phyloP scores from a whole-genome alignment of 1,140 invertebrate genomes.

The Leptinotarsa lineolata region DNA sequence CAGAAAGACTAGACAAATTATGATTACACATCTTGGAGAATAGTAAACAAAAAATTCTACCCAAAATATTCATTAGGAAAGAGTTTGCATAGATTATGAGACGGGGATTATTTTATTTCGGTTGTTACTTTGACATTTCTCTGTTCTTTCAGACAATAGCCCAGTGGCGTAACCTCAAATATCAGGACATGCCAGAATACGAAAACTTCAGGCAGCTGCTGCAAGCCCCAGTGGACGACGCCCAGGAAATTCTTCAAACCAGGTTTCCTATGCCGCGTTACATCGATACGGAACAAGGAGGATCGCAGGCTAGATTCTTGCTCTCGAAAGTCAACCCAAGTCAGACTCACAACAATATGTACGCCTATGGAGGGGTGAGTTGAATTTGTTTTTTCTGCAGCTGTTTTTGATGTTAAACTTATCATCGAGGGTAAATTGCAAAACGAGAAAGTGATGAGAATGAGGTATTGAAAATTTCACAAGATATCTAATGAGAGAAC shows the following conservation, averaged over 20 bases:
- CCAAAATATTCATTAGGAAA: no score
- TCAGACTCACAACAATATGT: slow-evolving; percentile 99
- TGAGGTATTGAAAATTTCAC: no score
- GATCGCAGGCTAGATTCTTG: slow-evolving; percentile 96
- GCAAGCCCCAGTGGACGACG: slow-evolving; percentile 95
- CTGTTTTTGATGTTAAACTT: no score
- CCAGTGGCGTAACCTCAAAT: slow-evolving; percentile 92
- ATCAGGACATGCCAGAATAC: slow-evolving; percentile 96
- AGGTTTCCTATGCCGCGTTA: slow-evolving; percentile 98
- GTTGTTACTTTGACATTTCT: slow-evolving; percentile 4
- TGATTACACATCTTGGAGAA: no score
- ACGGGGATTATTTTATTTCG: no score
- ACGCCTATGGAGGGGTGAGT: slow-evolving; percentile 89
- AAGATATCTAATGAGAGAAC: no score
- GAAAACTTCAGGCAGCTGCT: slow-evolving; percentile 96
- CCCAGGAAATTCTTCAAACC: slow-evolving; percentile 92
- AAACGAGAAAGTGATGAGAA: no score
- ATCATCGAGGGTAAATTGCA: no score
- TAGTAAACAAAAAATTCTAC: no score
- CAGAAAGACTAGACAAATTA: no score
- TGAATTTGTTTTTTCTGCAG: no score
- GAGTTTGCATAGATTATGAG: no score
- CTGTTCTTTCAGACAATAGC: slow-evolving; percentile 81
- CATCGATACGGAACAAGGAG: slow-evolving; percentile 98
- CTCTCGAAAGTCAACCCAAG: slow-evolving; percentile 99